A percentile compares a stretch with the other conserved stretches of the same genome.
phyloP scores from a whole-genome alignment of 2,888 invertebrate species.

The Nasonia oneida region DNA sequence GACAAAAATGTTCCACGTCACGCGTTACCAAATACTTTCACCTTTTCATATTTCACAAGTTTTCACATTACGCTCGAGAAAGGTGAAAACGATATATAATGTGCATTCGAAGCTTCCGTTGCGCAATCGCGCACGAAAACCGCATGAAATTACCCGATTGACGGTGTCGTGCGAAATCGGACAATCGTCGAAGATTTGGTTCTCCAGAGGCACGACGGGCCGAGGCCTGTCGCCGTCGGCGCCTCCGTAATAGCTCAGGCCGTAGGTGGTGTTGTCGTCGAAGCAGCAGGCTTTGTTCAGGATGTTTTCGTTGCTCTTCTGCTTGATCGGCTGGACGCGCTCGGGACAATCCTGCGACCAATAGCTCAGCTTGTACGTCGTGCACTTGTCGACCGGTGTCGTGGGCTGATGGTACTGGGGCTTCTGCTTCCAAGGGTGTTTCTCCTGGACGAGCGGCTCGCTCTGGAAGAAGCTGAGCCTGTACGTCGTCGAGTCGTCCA shows the following conservation, averaged over 20 bases:
- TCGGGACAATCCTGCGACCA: slow-evolving; percentile 72
- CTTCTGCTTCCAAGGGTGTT: slow-evolving; percentile 67
- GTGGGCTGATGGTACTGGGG: slow-evolving; percentile 69
- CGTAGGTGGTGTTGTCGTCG: slow-evolving; percentile 75
- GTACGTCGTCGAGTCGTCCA: slow-evolving; percentile 82
- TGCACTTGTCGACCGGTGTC: slow-evolving; percentile 70
- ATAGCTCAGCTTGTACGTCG: slow-evolving; percentile 76
- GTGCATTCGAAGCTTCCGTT: not conserved
- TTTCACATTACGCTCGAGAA: slow-evolving; percentile 32
- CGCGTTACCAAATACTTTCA: slow-evolving; percentile 54
- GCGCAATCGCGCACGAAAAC: not conserved
- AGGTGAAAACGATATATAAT: slow-evolving; percentile 30
- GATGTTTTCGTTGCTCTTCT: slow-evolving; percentile 68
- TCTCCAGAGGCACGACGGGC: slow-evolving; percentile 66
- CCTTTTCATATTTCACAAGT: slow-evolving; percentile 57
- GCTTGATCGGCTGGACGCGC: slow-evolving; percentile 66
- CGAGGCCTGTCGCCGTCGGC: slow-evolving; percentile 68
- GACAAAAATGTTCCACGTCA: slow-evolving; percentile 39
- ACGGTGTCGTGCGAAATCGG: slow-evolving; percentile 73
- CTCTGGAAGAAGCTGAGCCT: slow-evolving; percentile 82
- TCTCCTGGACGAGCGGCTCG: slow-evolving; percentile 67
- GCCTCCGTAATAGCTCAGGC: slow-evolving; percentile 74
- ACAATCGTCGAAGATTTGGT: slow-evolving; percentile 68
- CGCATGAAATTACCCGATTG: slow-evolving; percentile 66
- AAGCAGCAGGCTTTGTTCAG: slow-evolving; percentile 71